phyloP scores from a whole-genome alignment of 2,888 invertebrate species.

The Rhabditoides inermis region DNA sequence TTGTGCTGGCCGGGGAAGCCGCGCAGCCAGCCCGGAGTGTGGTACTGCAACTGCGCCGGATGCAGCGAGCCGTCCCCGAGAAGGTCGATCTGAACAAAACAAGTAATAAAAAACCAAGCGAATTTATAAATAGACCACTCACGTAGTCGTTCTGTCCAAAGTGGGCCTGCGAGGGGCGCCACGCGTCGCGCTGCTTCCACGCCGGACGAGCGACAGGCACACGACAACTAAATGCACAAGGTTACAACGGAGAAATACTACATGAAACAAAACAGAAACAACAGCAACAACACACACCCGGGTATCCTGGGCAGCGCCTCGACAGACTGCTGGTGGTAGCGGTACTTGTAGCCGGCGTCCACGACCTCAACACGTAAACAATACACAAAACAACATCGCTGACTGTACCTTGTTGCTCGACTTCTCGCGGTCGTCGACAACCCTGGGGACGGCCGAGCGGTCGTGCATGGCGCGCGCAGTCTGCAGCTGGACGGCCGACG shows the following conservation, averaged over 20 bases:
- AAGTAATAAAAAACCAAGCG: too few species aligned
- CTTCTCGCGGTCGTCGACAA: slow-evolving; percentile 46
- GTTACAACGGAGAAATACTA: too few species aligned
- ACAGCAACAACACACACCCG: slow-evolving; percentile 15
- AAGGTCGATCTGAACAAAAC: too few species aligned
- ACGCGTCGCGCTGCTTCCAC: slow-evolving; percentile 33
- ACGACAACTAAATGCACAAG: slow-evolving; percentile 8
- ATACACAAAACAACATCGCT: not conserved
- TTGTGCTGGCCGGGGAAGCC: slow-evolving; percentile 70
- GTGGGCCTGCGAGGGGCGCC: slow-evolving; percentile 27
- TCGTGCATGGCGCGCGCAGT: slow-evolving; percentile 36
- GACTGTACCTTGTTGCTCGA: slow-evolving; percentile 14
- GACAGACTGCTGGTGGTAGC: slow-evolving; percentile 46
- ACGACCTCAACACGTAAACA: not conserved
- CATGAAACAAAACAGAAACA: too few species aligned
- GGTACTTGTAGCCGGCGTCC: slow-evolving; percentile 44
- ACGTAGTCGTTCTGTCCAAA: slow-evolving; percentile 51
- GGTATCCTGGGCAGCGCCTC: slow-evolving; percentile 47
- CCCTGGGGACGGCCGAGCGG: slow-evolving; percentile 40
- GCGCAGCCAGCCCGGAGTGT: slow-evolving; percentile 78
- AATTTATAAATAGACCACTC: too few species aligned
- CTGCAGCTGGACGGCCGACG: too few species aligned
- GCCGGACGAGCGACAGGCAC: slow-evolving; percentile 35
- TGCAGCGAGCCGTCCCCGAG: slow-evolving; percentile 74
- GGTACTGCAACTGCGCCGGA: slow-evolving; percentile 71